Percentiles rank a stretch among this genome's conserved stretches.
Conservation (phyloP, 2,113 vertebrate genomes). For the Vulpes lagopus region DNA sequence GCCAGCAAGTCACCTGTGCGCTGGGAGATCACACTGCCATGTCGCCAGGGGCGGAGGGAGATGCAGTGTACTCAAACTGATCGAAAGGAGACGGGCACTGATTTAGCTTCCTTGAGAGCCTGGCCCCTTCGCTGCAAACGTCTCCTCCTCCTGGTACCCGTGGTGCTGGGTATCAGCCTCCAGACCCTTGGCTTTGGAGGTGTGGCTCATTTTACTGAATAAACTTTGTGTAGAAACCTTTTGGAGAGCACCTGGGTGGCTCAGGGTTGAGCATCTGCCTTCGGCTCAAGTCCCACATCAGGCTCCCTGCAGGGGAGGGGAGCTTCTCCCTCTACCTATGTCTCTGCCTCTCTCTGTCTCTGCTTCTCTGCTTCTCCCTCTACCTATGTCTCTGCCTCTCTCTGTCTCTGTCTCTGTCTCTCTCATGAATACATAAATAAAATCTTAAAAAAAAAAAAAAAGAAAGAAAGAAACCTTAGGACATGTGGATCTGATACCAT, state of each 20-base stretch:
- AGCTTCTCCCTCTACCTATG: too few relatives aligned
- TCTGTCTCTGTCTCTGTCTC: too few relatives aligned
- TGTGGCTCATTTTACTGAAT: background rate
- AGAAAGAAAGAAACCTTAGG: too few relatives aligned
- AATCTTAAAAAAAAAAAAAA: too few relatives aligned
- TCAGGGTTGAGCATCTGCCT: too few relatives aligned
- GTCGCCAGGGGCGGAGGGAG: accelerated
- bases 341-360: too few relatives aligned
- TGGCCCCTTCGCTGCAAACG: accelerated
- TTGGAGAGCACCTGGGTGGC: background rate
- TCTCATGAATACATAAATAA: too few relatives aligned
- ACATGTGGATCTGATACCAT: background rate
- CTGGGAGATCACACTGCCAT: background rate
- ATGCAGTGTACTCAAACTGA: accelerated
- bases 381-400: too few relatives aligned
- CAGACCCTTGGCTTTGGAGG: background rate
- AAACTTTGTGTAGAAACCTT: background rate
- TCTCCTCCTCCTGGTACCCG: background rate
- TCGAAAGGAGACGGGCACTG: background rate
- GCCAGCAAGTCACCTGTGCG: background rate
- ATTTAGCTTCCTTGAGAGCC: background rate
- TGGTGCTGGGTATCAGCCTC: background rate
- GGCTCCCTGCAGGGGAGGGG: too few relatives aligned
- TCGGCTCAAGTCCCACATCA: too few relatives aligned
- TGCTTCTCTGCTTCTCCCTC: too few relatives aligned